Evolutionary conservation across 2,888 invertebrate genomes (phyloP), one percentile per base, ranked within the genome.

Genomic region (Drosophila seclusa): DNA sequence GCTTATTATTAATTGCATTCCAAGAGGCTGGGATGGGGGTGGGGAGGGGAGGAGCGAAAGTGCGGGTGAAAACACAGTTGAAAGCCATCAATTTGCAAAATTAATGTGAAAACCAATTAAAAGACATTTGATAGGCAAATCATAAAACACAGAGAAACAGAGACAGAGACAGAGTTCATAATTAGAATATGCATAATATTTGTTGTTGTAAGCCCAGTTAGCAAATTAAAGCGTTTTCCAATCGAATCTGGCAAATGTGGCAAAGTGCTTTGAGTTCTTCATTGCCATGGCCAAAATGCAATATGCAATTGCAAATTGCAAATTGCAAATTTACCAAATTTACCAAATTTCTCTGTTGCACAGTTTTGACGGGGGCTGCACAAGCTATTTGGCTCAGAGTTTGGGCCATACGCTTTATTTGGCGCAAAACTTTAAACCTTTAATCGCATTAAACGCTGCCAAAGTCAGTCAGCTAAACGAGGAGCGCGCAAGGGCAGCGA

Each of bases 391-490:
- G 27, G 32, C 50, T 68, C 63, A 58, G 64, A 42, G 62, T 36
- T 61, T 27, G 21, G 42, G 53, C 53, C 70, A 69, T 71, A 82
- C 83, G 88, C 86, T 87, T 85, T 87, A 87, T 87, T 87, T 81
- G 80, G 78, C 82, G 76, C 79, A 85, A 82, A 87, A 85, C 83
- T 87, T 84, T 89, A 87, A 89, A 83, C 86, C 82, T 80, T 86
- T 89, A 87, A 87, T 89, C 87, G 87, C 87, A 87, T 87, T 89
- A 87, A 83, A 76, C 78, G 85, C 82, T 73, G 85, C 68, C 69
- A 82, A 82, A 79, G 78, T 78, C 79, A 80, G 45, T 73, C 58
- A 60, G 57, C 65, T 68, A 67, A 61, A 52, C 48, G 24, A n/a
- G 24, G 10, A 54, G 54, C 11, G 53, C 34, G 24, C 34, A 53